phyloP scores from a whole-genome alignment of 2,113 vertebrate species.

The Lipotes vexillifer region DNA sequence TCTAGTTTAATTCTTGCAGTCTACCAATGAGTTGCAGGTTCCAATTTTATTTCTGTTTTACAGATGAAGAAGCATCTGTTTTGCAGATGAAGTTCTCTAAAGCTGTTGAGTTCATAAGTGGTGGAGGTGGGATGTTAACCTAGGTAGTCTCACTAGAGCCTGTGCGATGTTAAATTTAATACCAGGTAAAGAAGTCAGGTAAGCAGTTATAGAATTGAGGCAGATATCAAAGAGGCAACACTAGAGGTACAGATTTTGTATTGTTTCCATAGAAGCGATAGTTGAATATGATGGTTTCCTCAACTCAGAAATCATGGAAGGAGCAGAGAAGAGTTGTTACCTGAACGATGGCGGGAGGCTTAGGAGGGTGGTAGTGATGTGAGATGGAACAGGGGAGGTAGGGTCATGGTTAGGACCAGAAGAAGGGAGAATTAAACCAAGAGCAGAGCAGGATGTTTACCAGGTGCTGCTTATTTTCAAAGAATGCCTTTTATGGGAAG shows the following conservation, averaged over 20 bases:
- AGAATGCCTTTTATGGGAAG: neutral
- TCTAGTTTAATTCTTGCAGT: neutral
- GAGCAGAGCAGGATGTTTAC: neutral
- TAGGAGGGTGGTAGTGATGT: neutral
- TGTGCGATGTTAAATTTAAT: neutral
- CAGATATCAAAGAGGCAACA: neutral
- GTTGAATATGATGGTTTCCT: neutral
- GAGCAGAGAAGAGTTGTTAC: neutral
- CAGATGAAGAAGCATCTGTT: neutral
- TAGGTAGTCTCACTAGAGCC: neutral
- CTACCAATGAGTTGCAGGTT: neutral
- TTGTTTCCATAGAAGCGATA: neutral
- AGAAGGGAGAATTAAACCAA: neutral
- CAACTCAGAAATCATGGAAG: neutral
- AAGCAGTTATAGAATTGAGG: neutral
- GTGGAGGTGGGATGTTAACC: neutral
- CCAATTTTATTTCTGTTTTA: neutral
- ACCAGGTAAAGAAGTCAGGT: neutral
- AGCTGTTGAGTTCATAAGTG: neutral
- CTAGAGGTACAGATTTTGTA: neutral
- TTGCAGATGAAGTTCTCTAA: neutral
- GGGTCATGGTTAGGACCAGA: neutral
- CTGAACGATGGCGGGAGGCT: neutral
- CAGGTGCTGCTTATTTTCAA: neutral
- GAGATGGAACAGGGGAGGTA: neutral